Conservation (phyloP, 2,113 vertebrate genomes). For the Neofelis nebulosa region DNA sequence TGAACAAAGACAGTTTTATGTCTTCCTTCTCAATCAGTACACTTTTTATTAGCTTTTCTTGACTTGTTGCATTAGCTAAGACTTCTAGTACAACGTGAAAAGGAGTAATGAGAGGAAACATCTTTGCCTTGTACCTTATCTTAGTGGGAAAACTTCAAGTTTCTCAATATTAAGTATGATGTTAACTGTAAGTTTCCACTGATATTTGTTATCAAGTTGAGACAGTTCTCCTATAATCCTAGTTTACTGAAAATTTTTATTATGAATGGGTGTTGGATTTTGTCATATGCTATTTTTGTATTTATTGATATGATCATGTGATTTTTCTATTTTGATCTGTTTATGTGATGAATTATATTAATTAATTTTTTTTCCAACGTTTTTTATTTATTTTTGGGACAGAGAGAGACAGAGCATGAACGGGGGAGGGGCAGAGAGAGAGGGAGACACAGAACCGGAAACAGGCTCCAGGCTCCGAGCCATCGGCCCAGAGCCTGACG, state of each 20-base stretch:
- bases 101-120: too few species aligned
- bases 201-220: background rate
- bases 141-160: background rate
- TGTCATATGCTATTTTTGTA: background rate
- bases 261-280: background rate
- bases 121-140: too few species aligned
- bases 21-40: background rate
- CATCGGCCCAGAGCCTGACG: too few species aligned
- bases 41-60: background rate
- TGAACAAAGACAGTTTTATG: background rate
- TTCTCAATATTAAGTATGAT: background rate
- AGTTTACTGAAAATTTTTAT: background rate
- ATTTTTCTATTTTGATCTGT: background rate
- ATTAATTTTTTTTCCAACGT: too few species aligned
- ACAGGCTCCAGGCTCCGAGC: too few species aligned
- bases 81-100: background rate
- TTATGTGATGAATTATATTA: background rate
- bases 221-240: background rate
- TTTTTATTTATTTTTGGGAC: too few species aligned
- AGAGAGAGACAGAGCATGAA: too few species aligned
- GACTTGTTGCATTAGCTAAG: background rate
- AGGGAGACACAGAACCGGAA: too few species aligned
- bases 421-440: too few species aligned
- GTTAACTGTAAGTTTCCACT: background rate
- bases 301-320: background rate